phyloP scores from a whole-genome alignment of 1,140 invertebrate genomes.

The Zaprionus camerounensis region DNA sequence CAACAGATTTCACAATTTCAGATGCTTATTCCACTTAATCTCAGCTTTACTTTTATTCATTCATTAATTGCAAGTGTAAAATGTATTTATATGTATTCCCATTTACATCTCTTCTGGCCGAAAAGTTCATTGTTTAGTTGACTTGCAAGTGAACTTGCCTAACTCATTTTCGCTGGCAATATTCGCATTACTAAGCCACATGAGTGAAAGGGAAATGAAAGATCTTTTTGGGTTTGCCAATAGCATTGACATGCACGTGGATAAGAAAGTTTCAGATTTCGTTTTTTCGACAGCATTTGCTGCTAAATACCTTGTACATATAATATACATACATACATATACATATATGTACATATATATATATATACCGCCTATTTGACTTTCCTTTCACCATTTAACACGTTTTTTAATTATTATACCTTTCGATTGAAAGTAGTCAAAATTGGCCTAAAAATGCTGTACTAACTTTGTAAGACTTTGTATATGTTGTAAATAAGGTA shows the following conservation, averaged over 20 bases:
- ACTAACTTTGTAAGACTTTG: no score
- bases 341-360: no score
- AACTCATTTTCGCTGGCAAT: not conserved
- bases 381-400: no score
- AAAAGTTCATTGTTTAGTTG: not conserved
- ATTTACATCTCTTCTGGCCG: slow-evolving; percentile 23
- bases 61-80: slow-evolving; percentile 53
- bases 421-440: no score
- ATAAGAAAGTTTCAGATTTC: slow-evolving; percentile 50
- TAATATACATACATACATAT: no score
- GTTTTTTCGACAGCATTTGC: slow-evolving; percentile 26
- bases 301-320: slow-evolving; percentile 8
- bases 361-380: no score
- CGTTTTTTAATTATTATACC: no score
- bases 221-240: slow-evolving; percentile 33
- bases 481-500: no score
- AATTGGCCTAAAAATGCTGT: no score
- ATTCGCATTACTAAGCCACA: not conserved
- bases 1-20: slow-evolving; percentile 59
- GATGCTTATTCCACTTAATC: slow-evolving; percentile 50
- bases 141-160: not conserved
- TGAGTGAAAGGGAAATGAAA: slow-evolving; percentile 58
- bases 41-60: slow-evolving; percentile 37
- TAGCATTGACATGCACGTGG: slow-evolving; percentile 41
- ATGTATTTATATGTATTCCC: slow-evolving; percentile 23